phyloP scores from a whole-genome alignment of 2,113 vertebrate genomes.

The Osmerus mordax region DNA sequence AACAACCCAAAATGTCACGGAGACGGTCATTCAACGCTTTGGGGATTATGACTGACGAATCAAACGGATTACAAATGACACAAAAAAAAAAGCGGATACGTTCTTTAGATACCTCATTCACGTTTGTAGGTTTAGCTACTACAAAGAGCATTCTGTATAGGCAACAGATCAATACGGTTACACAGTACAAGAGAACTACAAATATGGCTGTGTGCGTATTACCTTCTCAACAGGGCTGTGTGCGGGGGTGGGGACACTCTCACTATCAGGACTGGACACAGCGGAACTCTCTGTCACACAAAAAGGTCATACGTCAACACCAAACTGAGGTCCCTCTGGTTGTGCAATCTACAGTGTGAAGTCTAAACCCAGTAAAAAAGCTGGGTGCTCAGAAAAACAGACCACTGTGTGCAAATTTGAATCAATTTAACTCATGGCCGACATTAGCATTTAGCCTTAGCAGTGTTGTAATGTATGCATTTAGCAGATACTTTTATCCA shows the following conservation, averaged over 20 bases:
- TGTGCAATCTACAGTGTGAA: neutral
- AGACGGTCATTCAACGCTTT: neutral
- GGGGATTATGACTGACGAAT: neutral
- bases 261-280: constrained; percentile 64
- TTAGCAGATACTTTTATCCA: too few species aligned
- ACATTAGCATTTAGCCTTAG: too few species aligned
- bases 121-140: too few species aligned
- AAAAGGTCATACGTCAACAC: neutral
- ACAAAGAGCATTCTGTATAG: neutral
- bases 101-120: too few species aligned
- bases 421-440: too few species aligned
- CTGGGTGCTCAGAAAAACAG: too few species aligned
- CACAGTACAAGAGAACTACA: neutral
- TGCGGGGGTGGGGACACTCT: constrained; percentile 52
- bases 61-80: neutral
- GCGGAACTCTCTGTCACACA: constrained; percentile 52
- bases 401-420: too few species aligned
- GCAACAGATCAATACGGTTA: neutral
- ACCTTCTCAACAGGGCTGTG: constrained; percentile 49
- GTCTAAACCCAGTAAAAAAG: neutral
- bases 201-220: too few species aligned
- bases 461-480: too few species aligned
- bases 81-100: too few species aligned
- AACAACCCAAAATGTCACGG: neutral
- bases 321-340: neutral